Evolutionary conservation across 2,888 invertebrate genomes (phyloP).

Genomic region (Drepanosiphum platanoidis): DNA sequence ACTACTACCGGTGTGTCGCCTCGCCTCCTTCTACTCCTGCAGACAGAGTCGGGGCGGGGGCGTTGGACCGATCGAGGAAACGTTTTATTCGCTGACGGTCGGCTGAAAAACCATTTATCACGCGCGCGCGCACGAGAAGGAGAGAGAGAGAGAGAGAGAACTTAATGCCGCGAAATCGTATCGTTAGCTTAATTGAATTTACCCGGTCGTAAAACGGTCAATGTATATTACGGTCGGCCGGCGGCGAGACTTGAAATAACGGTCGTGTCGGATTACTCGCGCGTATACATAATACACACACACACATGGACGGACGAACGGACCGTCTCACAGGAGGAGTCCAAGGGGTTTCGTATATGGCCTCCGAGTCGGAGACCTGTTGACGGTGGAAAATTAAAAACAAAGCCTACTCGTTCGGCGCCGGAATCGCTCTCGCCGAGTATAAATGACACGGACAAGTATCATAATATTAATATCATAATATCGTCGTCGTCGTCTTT

Average conservation of each 20-base stretch:
- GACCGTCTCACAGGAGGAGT: not conserved
- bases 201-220: slow-evolving; percentile 54
- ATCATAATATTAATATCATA: not conserved
- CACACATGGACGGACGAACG: not conserved
- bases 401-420: not conserved
- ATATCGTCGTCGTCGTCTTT: not conserved
- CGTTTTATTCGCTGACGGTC: slow-evolving; percentile 35
- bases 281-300: not conserved
- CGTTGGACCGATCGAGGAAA: slow-evolving; percentile 11
- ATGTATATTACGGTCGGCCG: slow-evolving; percentile 24
- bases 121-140: no score
- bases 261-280: slow-evolving; percentile 38
- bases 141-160: no score
- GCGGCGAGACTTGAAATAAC: slow-evolving; percentile 19
- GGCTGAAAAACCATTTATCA: slow-evolving; percentile 49
- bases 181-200: slow-evolving; percentile 54
- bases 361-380: not conserved
- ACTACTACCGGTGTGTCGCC: no score
- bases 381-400: slow-evolving; percentile 29
- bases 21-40: no score
- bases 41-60: not conserved
- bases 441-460: no score
- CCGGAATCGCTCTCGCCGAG: not conserved
- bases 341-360: not conserved
- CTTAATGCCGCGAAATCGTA: slow-evolving; percentile 55